Evolutionary conservation across 2,113 vertebrate species (phyloP).

Genomic region (Chaetodon trifascialis): DNA sequence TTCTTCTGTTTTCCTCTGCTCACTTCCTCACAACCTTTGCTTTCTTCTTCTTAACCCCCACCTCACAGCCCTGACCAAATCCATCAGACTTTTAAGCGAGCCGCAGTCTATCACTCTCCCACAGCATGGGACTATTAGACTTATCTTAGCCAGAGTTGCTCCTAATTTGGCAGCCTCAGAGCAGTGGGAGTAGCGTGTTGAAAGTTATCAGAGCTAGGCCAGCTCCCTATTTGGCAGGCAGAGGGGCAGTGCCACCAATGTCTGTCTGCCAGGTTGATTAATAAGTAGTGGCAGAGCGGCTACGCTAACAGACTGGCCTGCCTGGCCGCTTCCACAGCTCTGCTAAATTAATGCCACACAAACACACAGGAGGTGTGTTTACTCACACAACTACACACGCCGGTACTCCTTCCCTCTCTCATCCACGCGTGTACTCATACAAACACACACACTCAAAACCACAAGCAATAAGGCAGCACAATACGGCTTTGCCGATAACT

Average conservation of each 20-base stretch:
- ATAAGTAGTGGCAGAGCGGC: constrained; percentile 69
- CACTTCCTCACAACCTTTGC: constrained; percentile 1
- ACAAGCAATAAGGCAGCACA: constrained; percentile 13
- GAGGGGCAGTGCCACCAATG: constrained; percentile 67
- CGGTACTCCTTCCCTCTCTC: neutral
- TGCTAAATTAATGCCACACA: constrained; percentile 61
- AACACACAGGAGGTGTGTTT: constrained; percentile 23
- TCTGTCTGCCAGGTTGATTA: constrained; percentile 77
- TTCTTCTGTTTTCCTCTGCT: constrained; percentile 5
- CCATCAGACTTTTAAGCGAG: constrained; percentile 48
- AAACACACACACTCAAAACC: neutral
- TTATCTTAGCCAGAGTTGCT: constrained; percentile 74
- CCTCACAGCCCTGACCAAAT: constrained; percentile 21
- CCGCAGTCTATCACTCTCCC: constrained; percentile 67
- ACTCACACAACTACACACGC: constrained; percentile 27
- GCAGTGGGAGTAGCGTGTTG: constrained; percentile 63
- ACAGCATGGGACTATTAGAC: constrained; percentile 67
- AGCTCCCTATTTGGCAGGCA: constrained; percentile 79
- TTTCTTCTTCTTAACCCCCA: constrained; percentile 37
- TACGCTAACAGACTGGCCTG: constrained; percentile 64
- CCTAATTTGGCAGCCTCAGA: constrained; percentile 74
- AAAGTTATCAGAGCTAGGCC: constrained; percentile 77
- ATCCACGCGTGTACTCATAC: neutral
- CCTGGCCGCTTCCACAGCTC: constrained; percentile 47
- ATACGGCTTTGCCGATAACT: constrained; percentile 46